Evolutionary conservation across 1,140 invertebrate species (phyloP), one percentile per base, ranked within the genome.

Genomic region (Phortica variegata): DNA sequence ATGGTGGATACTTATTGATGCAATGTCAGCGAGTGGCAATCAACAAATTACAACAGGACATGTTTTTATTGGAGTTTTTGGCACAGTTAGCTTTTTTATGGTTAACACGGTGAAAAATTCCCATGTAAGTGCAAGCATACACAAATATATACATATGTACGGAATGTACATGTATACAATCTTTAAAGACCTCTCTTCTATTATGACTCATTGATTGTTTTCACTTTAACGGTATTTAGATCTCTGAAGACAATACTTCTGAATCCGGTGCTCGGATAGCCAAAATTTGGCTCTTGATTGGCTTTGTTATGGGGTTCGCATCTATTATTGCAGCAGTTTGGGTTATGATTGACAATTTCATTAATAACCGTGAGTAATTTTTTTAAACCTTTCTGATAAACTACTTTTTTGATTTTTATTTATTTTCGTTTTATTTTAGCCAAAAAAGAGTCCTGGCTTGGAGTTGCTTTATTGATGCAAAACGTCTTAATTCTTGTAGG

Each of bases 1-100:
- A 26, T 98, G 96, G 95, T 99, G 97, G 96, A 86, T 96, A 41
- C 89, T 96, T 40, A 97, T 98, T 69, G 95, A 98, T 81, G 91
- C 93, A 17, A 87, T 91, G 47, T 85, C 88, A 6, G 83, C 85
- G 4, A 89, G 91, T 75, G 66, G 65, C 1, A 43, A 57, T 15
- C 71, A 74, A 31, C 71, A 81, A 23, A 86, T 89, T 3, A 77
- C 79, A 47, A 83, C 89, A 19, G 87, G 90, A 12, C 95, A 95
- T 77, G 88, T 94, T 71, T 84, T 95, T n/a, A 95, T 94, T 76
- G 96, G 96, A 17, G 87, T 97, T 18, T 85, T 97, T 75, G 91
- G 91, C 19, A 97, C 95, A 16, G 66, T 98, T 50, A 95, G 95
- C 18, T 83, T 98, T 33, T 85, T 98, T 56, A 97, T 98, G 95